Evolutionary conservation across 2,113 vertebrate species (phyloP).

Genomic region (Pholis gunnellus): DNA sequence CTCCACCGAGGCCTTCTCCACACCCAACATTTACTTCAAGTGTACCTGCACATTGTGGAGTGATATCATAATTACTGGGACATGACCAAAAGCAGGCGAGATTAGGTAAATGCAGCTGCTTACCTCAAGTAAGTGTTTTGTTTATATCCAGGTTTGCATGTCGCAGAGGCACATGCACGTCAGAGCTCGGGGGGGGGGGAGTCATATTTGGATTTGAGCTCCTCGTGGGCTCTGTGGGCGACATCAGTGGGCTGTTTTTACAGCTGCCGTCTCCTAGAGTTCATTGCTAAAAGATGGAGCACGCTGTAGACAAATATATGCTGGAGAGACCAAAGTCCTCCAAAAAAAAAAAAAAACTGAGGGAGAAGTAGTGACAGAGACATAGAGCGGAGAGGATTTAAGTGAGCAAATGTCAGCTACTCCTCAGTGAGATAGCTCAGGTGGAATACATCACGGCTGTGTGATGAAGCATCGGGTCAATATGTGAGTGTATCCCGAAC

Average conservation of each 20-base stretch:
- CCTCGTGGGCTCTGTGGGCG: constrained; percentile 11
- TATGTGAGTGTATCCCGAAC: constrained; percentile 46
- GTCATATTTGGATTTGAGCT: constrained; percentile 33
- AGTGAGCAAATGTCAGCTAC: constrained; percentile 65
- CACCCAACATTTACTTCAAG: constrained; percentile 53
- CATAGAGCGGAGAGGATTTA: constrained; percentile 20
- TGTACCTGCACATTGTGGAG: constrained; percentile 52
- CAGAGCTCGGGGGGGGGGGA: constrained; percentile 9
- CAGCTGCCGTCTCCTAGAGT: constrained; percentile 44
- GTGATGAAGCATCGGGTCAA: constrained; percentile 43
- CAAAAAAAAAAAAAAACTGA: background rate
- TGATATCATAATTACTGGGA: constrained; percentile 59
- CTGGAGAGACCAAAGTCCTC: constrained; percentile 17
- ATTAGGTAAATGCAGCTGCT: constrained; percentile 53
- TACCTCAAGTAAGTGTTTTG: constrained; percentile 60
- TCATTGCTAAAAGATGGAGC: constrained; percentile 1
- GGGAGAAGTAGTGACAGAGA: background rate
- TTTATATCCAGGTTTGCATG: constrained; percentile 39
- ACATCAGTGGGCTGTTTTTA: constrained; percentile 34
- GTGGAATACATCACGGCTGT: constrained; percentile 25
- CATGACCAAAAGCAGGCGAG: constrained; percentile 38
- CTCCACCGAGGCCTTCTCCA: constrained; percentile 57
- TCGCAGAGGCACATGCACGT: background rate
- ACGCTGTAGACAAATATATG: constrained; percentile 9
- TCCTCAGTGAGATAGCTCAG: constrained; percentile 38